These are phyloP conservation scores for Puntigrus tetrazona DNA, from an alignment of 2,113 vertebrate genomes.

Conservation along the genomic window DNA sequence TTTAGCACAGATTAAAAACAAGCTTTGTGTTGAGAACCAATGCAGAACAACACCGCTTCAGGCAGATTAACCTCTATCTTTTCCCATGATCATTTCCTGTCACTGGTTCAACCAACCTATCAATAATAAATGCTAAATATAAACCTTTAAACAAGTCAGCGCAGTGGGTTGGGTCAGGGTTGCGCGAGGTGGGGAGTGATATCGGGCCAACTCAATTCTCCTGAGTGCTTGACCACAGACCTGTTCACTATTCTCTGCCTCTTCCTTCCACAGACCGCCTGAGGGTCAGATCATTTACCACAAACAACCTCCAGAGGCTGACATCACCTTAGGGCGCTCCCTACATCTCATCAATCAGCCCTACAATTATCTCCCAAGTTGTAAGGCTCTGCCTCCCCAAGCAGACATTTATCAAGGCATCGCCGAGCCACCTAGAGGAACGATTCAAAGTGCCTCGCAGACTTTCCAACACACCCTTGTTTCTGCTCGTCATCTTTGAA, in stretches of 20 bases:
- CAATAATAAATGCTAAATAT: background rate
- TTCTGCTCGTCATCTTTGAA: constrained; percentile 31
- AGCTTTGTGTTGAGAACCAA: background rate
- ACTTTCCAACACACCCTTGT: constrained; percentile 29
- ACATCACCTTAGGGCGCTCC: background rate
- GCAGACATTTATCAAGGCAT: constrained; percentile 12
- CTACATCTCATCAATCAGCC: constrained; percentile 7
- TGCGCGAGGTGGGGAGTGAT: background rate
- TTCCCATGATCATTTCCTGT: background rate
- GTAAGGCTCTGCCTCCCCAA: background rate
- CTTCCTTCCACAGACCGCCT: background rate
- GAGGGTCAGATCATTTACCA: constrained; percentile 7
- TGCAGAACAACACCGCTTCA: background rate
- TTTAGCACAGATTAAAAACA: background rate
- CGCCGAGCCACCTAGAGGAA: background rate
- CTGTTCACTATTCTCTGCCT: background rate
- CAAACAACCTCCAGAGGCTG: constrained; percentile 19
- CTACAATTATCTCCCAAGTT: background rate
- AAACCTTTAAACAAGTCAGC: background rate
- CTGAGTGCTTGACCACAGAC: background rate
- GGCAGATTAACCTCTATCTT: background rate
- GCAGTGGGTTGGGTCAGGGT: background rate
- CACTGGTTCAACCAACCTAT: background rate
- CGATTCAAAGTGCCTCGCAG: background rate
- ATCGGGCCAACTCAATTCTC: background rate